phyloP scores from a whole-genome alignment of 2,888 invertebrate species.

The Masnerella sp. region DNA sequence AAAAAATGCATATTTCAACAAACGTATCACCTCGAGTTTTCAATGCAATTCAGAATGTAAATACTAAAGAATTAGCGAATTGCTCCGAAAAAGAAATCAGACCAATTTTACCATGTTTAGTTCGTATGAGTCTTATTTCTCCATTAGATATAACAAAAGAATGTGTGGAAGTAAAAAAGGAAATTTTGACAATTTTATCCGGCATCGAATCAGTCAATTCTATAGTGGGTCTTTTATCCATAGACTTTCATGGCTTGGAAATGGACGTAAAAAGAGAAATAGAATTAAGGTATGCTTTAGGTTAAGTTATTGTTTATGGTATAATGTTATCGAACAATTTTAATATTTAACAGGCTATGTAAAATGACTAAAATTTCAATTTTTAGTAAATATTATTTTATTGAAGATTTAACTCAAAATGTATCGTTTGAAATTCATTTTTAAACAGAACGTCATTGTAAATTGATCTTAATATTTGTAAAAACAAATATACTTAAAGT shows the following conservation, averaged over 20 bases:
- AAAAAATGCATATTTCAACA: slow-evolving; percentile 71
- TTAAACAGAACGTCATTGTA: no score
- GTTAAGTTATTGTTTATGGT: slow-evolving; percentile 36
- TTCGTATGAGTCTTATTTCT: slow-evolving; percentile 93
- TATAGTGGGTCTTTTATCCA: slow-evolving; percentile 93
- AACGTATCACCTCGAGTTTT: slow-evolving; percentile 85
- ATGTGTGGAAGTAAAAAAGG: slow-evolving; percentile 90
- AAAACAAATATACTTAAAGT: no score
- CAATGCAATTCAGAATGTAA: slow-evolving; percentile 89
- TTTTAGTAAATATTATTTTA: no score
- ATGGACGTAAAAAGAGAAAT: slow-evolving; percentile 95
- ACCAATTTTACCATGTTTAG: slow-evolving; percentile 93
- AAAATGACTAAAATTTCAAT: no score
- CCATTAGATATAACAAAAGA: slow-evolving; percentile 91
- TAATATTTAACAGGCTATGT: no score
- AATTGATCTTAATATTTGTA: no score
- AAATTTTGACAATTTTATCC: slow-evolving; percentile 91
- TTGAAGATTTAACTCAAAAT: no score
- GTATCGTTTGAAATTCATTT: no score
- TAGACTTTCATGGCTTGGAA: slow-evolving; percentile 95
- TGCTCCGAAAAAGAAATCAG: slow-evolving; percentile 89
- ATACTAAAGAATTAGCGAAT: slow-evolving; percentile 85
- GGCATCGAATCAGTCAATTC: slow-evolving; percentile 96
- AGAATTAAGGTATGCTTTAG: slow-evolving; percentile 82
- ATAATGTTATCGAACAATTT: no score